Evolutionary conservation across 2,888 invertebrate species (phyloP).

Genomic region (Sturmia bella): DNA sequence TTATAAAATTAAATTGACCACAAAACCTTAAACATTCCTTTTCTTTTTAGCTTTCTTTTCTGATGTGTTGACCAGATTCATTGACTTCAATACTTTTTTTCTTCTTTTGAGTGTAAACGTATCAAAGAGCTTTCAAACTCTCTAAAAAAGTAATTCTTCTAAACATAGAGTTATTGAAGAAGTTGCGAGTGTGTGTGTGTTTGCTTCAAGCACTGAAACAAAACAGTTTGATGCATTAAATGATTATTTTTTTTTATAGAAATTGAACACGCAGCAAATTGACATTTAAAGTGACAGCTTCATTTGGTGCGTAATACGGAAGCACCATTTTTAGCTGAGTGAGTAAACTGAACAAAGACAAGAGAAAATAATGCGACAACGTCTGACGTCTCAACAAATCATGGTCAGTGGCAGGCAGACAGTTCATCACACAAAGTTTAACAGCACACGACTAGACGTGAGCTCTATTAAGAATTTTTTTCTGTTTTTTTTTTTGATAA

Average conservation of each 20-base stretch:
- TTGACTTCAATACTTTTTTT: not conserved
- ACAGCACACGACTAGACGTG: conserved; percentile 32
- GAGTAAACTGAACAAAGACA: conserved; percentile 39
- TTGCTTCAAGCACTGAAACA: not conserved
- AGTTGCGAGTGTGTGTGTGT: not conserved
- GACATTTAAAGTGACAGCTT: conserved; percentile 77
- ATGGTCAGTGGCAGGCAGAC: conserved; percentile 53
- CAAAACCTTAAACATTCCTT: not conserved
- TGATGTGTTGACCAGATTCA: not conserved
- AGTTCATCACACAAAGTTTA: conserved; percentile 49
- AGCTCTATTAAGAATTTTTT: conserved; percentile 9
- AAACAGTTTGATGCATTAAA: not conserved
- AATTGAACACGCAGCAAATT: conserved; percentile 70
- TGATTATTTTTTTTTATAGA: conserved; percentile 7
- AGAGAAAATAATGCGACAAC: not conserved
- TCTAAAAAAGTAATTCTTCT: not conserved
- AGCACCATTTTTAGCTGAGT: conserved; percentile 65
- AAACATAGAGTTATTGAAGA: not conserved
- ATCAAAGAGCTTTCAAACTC: not conserved
- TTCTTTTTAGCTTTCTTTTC: not conserved
- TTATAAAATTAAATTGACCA: no score
- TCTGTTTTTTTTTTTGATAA: conserved; percentile 42
- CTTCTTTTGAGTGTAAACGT: not conserved
- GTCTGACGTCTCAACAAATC: conserved; percentile 49
- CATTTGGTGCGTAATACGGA: conserved; percentile 74